phyloP scores from a whole-genome alignment of 2,113 vertebrate genomes.

The Oophaga pumilio region DNA sequence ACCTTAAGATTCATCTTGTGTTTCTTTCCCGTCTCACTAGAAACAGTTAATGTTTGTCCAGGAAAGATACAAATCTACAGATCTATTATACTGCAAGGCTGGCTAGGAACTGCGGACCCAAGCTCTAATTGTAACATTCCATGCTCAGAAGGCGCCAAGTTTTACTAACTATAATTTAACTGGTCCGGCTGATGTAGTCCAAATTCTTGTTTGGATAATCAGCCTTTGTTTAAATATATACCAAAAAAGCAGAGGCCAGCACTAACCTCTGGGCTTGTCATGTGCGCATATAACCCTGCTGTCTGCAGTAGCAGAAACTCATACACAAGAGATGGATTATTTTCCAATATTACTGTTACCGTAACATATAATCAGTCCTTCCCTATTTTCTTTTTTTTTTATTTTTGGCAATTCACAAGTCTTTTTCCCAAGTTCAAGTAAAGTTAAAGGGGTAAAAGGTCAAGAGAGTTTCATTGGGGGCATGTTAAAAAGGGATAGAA shows the following conservation, averaged over 20 bases:
- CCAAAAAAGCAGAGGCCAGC: constrained; percentile 73
- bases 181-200: constrained; percentile 72
- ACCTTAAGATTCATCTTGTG: not conserved
- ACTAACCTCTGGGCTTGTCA: constrained; percentile 80
- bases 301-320: constrained; percentile 75
- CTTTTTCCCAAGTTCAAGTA: constrained; percentile 82
- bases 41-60: constrained; percentile 74
- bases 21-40: constrained; percentile 58
- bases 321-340: constrained; percentile 80
- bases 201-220: constrained; percentile 87
- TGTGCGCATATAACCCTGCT: constrained; percentile 84
- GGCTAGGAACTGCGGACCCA: constrained; percentile 71
- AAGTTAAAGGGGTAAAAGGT: constrained; percentile 86
- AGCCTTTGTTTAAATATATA: constrained; percentile 82
- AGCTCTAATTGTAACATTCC: constrained; percentile 78
- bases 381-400: constrained; percentile 58
- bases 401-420: constrained; percentile 73
- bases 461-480: constrained; percentile 79
- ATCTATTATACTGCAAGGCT: constrained; percentile 71
- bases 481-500: constrained; percentile 76
- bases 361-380: constrained; percentile 80
- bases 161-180: constrained; percentile 80
- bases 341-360: constrained; percentile 75
- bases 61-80: constrained; percentile 75
- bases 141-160: constrained; percentile 77